Conservation (phyloP, 1,140 invertebrate genomes). For the Lepidurus couesii region DNA sequence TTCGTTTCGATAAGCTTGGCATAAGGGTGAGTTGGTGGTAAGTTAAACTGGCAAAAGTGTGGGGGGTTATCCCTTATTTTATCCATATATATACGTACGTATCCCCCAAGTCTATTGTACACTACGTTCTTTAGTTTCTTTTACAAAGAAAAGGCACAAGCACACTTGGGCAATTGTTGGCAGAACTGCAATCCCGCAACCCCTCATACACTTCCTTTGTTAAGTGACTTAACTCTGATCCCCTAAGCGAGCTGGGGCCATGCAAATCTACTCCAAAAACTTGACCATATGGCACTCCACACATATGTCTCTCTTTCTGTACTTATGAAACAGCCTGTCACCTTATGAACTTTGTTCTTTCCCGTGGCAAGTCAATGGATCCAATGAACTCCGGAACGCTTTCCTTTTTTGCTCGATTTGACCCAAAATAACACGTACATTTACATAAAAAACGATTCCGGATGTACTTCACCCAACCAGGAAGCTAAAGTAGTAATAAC, state of each 20-base stretch:
- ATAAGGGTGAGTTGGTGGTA: slow-evolving; percentile 10
- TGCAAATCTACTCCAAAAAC: slow-evolving; percentile 7
- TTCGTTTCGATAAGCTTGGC: not conserved
- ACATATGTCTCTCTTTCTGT: not conserved
- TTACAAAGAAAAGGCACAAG: slow-evolving; percentile 15
- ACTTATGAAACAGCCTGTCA: not conserved
- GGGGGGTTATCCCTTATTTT: not conserved
- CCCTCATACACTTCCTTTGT: slow-evolving; percentile 1
- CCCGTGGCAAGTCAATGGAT: not conserved
- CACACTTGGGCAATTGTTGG: slow-evolving; percentile 18
- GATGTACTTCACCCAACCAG: no score
- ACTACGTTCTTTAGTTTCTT: not conserved
- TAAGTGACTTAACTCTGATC: slow-evolving; percentile 22
- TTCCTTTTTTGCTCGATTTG: not conserved
- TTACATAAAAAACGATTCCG: no score
- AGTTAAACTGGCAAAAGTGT: not conserved
- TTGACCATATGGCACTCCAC: not conserved
- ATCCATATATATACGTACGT: not conserved
- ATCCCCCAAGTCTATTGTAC: not conserved
- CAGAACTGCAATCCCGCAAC: not conserved
- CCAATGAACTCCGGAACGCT: not conserved
- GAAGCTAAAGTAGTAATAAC: not conserved
- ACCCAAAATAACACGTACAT: no score
- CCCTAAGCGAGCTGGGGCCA: not conserved
- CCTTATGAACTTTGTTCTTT: not conserved